Conservation (phyloP, 2,888 invertebrate species). For the Noctua janthe region DNA sequence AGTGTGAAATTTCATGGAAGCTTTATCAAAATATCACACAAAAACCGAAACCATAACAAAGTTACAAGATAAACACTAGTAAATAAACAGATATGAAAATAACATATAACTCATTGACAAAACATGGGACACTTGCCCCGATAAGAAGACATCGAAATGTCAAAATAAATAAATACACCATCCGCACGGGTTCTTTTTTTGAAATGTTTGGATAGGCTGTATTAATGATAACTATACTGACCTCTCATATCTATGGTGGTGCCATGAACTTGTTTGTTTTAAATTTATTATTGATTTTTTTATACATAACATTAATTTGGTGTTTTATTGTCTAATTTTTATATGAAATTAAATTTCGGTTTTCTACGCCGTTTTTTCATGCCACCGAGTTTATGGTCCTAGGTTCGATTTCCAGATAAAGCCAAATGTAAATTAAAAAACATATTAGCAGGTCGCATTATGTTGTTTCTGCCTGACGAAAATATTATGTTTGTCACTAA, state of each 20-base stretch:
- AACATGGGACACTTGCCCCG: background rate
- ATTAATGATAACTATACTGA: constrained; percentile 14
- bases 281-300: background rate
- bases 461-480: background rate
- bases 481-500: background rate
- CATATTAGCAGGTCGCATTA: background rate
- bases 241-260: constrained; percentile 4
- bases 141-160: constrained; percentile 19
- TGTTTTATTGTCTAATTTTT: too few relatives aligned
- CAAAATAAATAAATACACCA: constrained; percentile 9
- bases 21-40: background rate
- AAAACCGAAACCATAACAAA: constrained; percentile 13
- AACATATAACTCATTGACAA: constrained; percentile 5
- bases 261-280: background rate
- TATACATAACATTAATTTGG: background rate
- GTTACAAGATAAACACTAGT: constrained; percentile 15
- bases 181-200: constrained; percentile 29
- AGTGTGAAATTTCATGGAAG: background rate
- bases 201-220: constrained; percentile 7
- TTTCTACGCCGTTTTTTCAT: background rate
- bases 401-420: background rate
- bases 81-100: constrained; percentile 19
- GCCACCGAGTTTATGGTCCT: background rate
- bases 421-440: background rate
- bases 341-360: too few relatives aligned